Conservation (phyloP, 2,113 vertebrate species). For the Corvus cornix region DNA sequence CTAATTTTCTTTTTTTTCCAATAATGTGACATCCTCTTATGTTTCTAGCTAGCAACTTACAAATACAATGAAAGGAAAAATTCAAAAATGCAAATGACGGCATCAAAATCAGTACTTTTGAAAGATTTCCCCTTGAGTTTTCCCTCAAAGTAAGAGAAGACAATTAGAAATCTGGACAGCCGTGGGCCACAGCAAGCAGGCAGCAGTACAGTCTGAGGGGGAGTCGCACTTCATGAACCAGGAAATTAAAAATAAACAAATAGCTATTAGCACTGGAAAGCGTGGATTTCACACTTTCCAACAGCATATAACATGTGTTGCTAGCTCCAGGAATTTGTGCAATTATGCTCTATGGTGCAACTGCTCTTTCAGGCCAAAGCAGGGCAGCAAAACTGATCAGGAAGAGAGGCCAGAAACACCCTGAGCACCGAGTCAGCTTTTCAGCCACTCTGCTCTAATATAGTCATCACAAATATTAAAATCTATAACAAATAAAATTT, state of each 20-base stretch:
- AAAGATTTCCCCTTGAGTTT: neutral
- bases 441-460: neutral
- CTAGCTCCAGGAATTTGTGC: neutral
- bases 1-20: neutral
- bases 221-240: neutral
- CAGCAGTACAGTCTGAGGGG: neutral
- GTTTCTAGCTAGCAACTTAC: neutral
- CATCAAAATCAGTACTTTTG: neutral
- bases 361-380: neutral
- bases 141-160: neutral
- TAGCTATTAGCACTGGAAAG: neutral
- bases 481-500: neutral
- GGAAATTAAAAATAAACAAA: slow-evolving; percentile 21
- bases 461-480: neutral
- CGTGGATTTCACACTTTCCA: neutral
- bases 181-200: accelerated
- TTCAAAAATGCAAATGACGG: neutral
- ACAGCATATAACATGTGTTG: neutral
- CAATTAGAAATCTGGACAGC: neutral
- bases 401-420: neutral
- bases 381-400: neutral
- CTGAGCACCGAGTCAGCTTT: neutral
- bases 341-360: neutral
- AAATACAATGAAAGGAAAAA: neutral
- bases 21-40: neutral